Percentiles rank a stretch among this genome's conserved stretches.
These are phyloP conservation scores for Aphelocoma californica DNA, from an alignment of 2,797 vertebrate species.

Conservation along the genomic window DNA sequence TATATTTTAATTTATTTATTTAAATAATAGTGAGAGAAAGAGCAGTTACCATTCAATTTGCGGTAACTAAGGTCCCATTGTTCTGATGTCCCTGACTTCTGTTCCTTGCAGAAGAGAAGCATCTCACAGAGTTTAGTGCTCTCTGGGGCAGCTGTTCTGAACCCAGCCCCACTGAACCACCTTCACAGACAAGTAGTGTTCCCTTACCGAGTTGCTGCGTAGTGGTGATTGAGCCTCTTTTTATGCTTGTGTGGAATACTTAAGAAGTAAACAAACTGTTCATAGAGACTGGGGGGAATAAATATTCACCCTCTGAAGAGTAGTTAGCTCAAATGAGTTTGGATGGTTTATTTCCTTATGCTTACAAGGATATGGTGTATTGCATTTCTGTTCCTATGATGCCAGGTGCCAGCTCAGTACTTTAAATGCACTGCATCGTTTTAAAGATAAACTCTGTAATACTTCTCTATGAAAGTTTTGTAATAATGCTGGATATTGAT, in stretches of 20 bases:
- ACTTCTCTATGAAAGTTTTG: background rate
- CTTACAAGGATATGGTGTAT: background rate
- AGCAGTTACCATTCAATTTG: background rate
- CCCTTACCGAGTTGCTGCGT: fast-evolving
- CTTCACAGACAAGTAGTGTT: background rate
- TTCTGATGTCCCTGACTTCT: background rate
- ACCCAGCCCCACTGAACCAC: background rate
- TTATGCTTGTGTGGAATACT: background rate
- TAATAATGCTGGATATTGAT: background rate
- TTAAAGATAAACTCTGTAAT: background rate
- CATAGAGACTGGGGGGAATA: background rate
- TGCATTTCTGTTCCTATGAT: background rate
- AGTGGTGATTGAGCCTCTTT: background rate
- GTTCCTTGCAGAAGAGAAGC: background rate
- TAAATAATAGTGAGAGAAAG: background rate
- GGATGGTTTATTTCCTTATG: background rate
- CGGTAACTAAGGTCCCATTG: background rate
- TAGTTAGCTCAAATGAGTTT: background rate
- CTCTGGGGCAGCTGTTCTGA: background rate
- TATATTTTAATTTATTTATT: background rate
- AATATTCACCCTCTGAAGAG: background rate
- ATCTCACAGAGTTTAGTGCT: background rate
- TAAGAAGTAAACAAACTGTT: background rate
- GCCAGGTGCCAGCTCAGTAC: background rate
- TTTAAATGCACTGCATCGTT: background rate